Conservation (phyloP, 92 coral and sea anemone species). For the Meandrina meandrites region DNA sequence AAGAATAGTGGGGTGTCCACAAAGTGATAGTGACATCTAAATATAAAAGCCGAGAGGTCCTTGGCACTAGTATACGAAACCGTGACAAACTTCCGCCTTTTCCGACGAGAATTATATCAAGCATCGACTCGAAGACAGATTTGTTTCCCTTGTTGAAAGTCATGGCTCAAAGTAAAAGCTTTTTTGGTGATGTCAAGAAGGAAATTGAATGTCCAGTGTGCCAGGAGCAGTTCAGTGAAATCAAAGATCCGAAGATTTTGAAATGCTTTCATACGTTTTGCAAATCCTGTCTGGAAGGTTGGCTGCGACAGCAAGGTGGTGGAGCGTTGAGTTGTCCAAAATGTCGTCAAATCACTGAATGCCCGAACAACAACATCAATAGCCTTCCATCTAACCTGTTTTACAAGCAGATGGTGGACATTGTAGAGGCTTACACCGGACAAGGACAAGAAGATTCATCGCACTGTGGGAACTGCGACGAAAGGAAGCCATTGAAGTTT, state of each 20-base stretch:
- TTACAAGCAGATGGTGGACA: constrained; percentile 33
- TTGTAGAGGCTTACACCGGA: constrained; percentile 30
- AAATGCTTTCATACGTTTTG: constrained; percentile 1
- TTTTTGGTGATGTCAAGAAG: neutral
- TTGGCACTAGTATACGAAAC: neutral
- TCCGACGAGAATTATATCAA: neutral
- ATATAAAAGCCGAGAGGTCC: neutral
- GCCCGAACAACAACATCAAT: constrained; percentile 12
- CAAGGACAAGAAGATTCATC: constrained; percentile 14
- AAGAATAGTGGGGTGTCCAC: no score
- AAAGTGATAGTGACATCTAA: no score
- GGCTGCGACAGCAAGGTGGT: constrained; percentile 15
- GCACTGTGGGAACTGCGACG: constrained; percentile 15
- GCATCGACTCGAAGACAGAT: neutral
- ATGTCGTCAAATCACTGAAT: constrained; percentile 24
- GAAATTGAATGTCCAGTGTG: neutral
- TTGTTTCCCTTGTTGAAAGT: neutral
- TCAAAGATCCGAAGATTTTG: neutral
- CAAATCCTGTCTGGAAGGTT: constrained; percentile 22
- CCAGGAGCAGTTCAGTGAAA: neutral
- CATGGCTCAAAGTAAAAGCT: constrained; percentile 3
- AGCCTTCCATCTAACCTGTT: constrained; percentile 34
- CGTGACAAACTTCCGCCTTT: neutral
- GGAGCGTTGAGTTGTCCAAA: constrained; percentile 32
- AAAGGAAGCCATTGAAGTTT: neutral